Base-by-base conservation (phyloP, 2,888 invertebrate species). In the Sclerodermus sp. region DNA sequence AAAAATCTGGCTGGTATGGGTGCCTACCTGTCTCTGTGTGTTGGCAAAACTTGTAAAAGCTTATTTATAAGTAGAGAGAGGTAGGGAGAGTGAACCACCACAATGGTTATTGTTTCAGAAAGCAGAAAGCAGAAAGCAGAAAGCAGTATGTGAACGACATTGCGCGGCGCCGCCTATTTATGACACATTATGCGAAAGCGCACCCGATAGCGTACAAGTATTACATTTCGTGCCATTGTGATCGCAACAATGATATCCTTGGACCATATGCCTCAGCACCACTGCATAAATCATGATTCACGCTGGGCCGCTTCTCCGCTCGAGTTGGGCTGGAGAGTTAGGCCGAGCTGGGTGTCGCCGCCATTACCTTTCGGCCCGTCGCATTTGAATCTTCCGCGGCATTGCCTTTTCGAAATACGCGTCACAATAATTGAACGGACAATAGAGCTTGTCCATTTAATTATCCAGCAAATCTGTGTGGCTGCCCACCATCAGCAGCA, bases 161-260 rank as follows among this genome's bases (percentile, higher is more conserved):
- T 58, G 66, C 64, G 59, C 58, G 2, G 66, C 64, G 67, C 72
- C 73, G 73, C 75, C 76, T 77, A 76, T 77, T 77, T 77, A 77
- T 77, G 77, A 77, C 77, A 76, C 76, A 77, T 77, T 76, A 77
- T 77, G 73, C 77, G 74, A 75, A 72, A 74, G 74, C 69, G 70
- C 73, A 71, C 64, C 71, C 75, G 72, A 76, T 75, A 75, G 67
- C 67, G 64, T 64, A 54, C 55, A 55, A 63, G 58, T 70, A 70
- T 72, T 68, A 67, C 68, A 47, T 67, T 67, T 70, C 65, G 67
- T 64, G 61, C 70, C 69, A 75, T 73, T 75, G 74, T 73, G 69
- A 69, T 67, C 63, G 66, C 68, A 73, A 73, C 74, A 72, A 74
- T 72, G 74, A 75, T 75, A 74, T 55, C 61, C 62, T 51, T 47